phyloP scores from a whole-genome alignment of 2,888 invertebrate species.

The Caenorhabditis angaria region DNA sequence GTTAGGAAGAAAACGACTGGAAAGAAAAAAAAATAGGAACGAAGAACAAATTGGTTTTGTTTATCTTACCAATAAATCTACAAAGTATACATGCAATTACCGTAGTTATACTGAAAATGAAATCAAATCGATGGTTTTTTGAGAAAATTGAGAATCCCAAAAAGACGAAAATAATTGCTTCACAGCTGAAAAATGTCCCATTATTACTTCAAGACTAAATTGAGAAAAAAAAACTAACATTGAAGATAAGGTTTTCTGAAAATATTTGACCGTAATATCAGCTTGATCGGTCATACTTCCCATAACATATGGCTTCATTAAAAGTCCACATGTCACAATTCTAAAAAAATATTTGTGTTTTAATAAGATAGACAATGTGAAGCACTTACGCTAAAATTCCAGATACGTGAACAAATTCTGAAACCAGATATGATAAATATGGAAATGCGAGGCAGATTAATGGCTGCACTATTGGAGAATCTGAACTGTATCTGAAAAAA shows the following conservation, averaged over 20 bases:
- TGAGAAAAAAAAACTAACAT: constrained; percentile 71
- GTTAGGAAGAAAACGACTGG: constrained; percentile 80
- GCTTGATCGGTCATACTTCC: constrained; percentile 64
- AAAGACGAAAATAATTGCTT: constrained; percentile 99
- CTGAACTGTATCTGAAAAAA: constrained; percentile 82
- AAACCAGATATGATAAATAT: constrained; percentile 92
- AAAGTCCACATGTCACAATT: constrained; percentile 97
- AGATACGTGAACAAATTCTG: constrained; percentile 97
- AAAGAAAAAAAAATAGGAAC: too few relatives aligned
- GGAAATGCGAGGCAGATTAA: constrained; percentile 98
- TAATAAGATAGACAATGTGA: not conserved
- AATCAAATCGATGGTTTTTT: constrained; percentile 93
- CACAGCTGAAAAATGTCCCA: constrained; percentile 79
- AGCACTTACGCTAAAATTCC: constrained; percentile 94
- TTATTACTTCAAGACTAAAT: not conserved
- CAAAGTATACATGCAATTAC: constrained; percentile 90
- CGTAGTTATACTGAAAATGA: constrained; percentile 89
- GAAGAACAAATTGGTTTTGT: too few relatives aligned
- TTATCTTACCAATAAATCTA: constrained; percentile 82
- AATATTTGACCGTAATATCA: constrained; percentile 78
- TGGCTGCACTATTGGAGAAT: constrained; percentile 95
- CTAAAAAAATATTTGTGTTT: constrained; percentile 75
- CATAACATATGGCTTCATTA: constrained; percentile 79
- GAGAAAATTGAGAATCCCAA: constrained; percentile 93
- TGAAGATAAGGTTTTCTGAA: constrained; percentile 96